A percentile compares a stretch with the other conserved stretches of the same genome.
phyloP scores from a whole-genome alignment of 2,797 vertebrate genomes.

The Cyclura pinguis region DNA sequence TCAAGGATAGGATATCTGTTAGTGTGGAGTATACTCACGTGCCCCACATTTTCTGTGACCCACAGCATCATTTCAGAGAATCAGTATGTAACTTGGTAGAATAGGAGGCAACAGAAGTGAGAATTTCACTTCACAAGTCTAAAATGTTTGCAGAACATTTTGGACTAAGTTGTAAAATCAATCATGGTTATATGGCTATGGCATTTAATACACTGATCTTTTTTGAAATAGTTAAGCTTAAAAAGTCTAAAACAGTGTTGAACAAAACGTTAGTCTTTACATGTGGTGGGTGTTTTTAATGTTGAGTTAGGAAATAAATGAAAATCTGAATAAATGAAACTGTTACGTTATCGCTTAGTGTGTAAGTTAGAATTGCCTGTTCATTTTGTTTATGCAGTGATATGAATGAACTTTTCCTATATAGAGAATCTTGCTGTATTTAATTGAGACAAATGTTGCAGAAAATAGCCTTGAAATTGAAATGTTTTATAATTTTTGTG shows the following conservation, averaged over 20 bases:
- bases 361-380: not conserved
- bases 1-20: not conserved
- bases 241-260: conserved; percentile 35
- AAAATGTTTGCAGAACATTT: conserved; percentile 8
- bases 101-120: not conserved
- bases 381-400: conserved; percentile 31
- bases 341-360: not conserved
- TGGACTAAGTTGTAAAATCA: conserved; percentile 25
- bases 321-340: not conserved
- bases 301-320: not conserved
- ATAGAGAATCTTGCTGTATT: conserved; percentile 33
- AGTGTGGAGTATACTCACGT: not conserved
- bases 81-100: not conserved
- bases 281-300: conserved; percentile 20
- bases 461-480: conserved; percentile 8
- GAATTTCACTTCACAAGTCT: not conserved
- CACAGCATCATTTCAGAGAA: not conserved
- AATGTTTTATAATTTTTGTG: not conserved
- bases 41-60: not conserved
- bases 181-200: not conserved
- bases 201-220: conserved; percentile 17
- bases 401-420: conserved; percentile 32
- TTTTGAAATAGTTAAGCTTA: not conserved
- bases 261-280: not conserved
- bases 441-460: not conserved